Evolutionary conservation across 2,888 invertebrate species (phyloP).

Genomic region (Pseudococcus viburni): DNA sequence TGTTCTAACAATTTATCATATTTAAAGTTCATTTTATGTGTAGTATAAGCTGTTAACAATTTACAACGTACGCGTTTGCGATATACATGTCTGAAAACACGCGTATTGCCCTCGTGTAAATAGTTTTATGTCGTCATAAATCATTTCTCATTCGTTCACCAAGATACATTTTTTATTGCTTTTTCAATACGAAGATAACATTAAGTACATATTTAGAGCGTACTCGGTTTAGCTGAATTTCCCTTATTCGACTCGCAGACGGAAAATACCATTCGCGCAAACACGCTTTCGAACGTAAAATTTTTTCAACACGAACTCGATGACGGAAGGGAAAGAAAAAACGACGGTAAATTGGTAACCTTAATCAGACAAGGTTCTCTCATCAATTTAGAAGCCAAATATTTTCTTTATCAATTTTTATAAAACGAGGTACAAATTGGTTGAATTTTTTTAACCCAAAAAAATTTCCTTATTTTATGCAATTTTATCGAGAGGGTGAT

Average conservation of each 20-base stretch:
- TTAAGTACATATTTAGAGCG: conserved; percentile 18
- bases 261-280: background rate
- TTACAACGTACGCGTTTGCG: conserved; percentile 25
- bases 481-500: background rate
- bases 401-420: background rate
- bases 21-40: conserved; percentile 32
- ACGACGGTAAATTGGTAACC: conserved; percentile 1
- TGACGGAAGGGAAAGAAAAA: background rate
- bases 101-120: conserved; percentile 37
- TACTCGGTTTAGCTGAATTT: background rate
- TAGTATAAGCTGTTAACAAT: conserved; percentile 36
- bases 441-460: background rate
- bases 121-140: conserved; percentile 43
- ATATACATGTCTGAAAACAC: conserved; percentile 27
- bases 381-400: conserved; percentile 1
- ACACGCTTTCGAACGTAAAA: background rate
- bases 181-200: conserved; percentile 26
- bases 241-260: background rate
- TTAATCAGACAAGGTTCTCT: background rate
- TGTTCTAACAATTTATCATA: conserved; percentile 27
- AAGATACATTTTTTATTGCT: conserved; percentile 42
- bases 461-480: background rate
- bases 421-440: background rate
- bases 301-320: background rate
- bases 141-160: conserved; percentile 24